These are phyloP conservation scores for Myiagra hebetior DNA, from an alignment of 2,113 vertebrate species.

Conservation along the genomic window DNA sequence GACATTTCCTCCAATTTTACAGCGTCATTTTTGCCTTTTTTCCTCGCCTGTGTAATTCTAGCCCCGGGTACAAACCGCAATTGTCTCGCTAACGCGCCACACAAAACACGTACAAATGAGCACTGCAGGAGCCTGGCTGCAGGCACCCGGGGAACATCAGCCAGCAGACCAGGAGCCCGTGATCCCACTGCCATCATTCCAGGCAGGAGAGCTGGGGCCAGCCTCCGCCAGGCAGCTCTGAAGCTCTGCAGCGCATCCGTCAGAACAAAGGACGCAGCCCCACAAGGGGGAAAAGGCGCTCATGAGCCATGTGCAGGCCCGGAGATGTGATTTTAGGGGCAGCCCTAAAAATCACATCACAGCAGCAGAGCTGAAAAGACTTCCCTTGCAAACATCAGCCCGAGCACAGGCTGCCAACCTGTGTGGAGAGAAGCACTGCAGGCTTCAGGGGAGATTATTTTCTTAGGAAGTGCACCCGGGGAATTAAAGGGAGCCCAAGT, in stretches of 20 bases:
- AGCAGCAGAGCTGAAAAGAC: neutral
- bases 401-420: neutral
- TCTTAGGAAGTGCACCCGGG: neutral
- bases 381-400: neutral
- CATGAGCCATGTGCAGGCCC: neutral
- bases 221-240: neutral
- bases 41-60: neutral
- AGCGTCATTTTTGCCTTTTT: neutral
- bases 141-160: neutral
- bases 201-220: neutral
- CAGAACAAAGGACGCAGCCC: neutral
- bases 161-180: neutral
- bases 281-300: neutral
- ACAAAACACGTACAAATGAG: neutral
- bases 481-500: neutral
- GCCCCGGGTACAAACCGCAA: neutral
- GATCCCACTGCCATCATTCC: neutral
- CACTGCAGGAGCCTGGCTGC: neutral
- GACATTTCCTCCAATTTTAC: neutral
- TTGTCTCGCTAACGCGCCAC: neutral
- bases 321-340: neutral
- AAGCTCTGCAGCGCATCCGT: neutral
- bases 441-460: neutral
- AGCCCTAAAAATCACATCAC: neutral
- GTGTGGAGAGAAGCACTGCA: neutral